phyloP scores from a whole-genome alignment of 2,113 vertebrate species.

The Muntiacus reevesi region DNA sequence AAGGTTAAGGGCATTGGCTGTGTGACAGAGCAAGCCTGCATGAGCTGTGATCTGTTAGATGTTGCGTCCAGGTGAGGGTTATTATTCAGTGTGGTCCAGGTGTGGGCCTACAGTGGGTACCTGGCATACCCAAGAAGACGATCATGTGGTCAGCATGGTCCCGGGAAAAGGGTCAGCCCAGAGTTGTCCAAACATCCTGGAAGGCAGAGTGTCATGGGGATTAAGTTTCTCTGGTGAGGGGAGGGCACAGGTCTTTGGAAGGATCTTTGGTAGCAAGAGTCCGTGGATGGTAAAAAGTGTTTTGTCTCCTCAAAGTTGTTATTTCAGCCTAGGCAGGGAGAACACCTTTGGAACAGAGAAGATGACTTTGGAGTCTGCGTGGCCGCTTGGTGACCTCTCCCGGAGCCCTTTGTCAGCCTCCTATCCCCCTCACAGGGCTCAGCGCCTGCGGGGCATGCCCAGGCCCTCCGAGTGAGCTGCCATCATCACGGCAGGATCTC shows the following conservation, averaged over 20 bases:
- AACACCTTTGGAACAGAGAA: not conserved
- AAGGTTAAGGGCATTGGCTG: not conserved
- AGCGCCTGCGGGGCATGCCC: rapidly evolving
- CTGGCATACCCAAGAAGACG: not conserved
- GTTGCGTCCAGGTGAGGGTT: rapidly evolving
- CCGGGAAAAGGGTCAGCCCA: not conserved
- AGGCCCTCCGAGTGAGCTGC: not conserved
- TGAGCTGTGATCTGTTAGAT: rapidly evolving
- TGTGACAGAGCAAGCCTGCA: rapidly evolving
- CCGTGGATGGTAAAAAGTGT: not conserved
- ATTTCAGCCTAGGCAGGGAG: not conserved
- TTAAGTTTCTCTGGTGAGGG: not conserved
- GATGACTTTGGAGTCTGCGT: not conserved
- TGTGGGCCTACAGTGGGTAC: not conserved
- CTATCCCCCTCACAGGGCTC: not conserved
- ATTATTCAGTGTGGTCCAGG: rapidly evolving
- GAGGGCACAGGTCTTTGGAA: rapidly evolving
- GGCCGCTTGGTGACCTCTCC: not conserved
- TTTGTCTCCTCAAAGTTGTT: too few relatives aligned
- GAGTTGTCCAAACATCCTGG: rapidly evolving
- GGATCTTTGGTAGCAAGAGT: not conserved
- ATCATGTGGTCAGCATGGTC: not conserved
- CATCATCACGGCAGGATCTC: not conserved
- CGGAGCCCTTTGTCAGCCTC: rapidly evolving
- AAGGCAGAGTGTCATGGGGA: not conserved